These are phyloP conservation scores for Lottia scabra DNA, from an alignment of 2,888 invertebrate species.

Conservation along the genomic window DNA sequence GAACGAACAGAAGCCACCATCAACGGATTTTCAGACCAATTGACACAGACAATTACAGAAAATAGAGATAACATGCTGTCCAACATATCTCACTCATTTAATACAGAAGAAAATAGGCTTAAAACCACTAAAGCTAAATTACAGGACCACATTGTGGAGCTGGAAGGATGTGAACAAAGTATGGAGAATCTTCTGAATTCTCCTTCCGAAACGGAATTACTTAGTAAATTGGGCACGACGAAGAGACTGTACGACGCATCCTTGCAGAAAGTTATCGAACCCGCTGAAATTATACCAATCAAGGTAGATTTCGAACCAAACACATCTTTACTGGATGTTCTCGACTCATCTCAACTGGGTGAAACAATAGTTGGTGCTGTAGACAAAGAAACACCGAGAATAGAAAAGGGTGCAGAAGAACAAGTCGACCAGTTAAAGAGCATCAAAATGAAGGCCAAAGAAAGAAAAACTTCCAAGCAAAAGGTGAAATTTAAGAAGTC, in stretches of 20 bases:
- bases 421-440: not conserved
- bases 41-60: not conserved
- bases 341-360: not conserved
- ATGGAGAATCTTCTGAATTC: not conserved
- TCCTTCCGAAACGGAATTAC: not conserved
- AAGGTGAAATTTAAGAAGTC: not conserved
- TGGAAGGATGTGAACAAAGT: not conserved
- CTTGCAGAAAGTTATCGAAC: not conserved
- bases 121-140: not conserved
- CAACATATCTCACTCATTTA: not conserved
- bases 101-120: not conserved
- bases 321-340: constrained; percentile 2
- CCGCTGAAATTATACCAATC: not conserved
- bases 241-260: not conserved
- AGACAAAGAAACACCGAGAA: not conserved
- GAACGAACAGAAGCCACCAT: not conserved
- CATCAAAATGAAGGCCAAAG: not conserved
- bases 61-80: constrained; percentile 1
- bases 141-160: not conserved
- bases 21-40: not conserved
- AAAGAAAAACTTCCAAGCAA: not conserved
- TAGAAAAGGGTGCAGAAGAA: not conserved
- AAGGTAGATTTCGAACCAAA: not conserved
- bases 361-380: not conserved
- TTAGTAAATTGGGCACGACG: not conserved